phyloP scores from a whole-genome alignment of 2,797 vertebrate genomes.

The Acropternis orthonyx region DNA sequence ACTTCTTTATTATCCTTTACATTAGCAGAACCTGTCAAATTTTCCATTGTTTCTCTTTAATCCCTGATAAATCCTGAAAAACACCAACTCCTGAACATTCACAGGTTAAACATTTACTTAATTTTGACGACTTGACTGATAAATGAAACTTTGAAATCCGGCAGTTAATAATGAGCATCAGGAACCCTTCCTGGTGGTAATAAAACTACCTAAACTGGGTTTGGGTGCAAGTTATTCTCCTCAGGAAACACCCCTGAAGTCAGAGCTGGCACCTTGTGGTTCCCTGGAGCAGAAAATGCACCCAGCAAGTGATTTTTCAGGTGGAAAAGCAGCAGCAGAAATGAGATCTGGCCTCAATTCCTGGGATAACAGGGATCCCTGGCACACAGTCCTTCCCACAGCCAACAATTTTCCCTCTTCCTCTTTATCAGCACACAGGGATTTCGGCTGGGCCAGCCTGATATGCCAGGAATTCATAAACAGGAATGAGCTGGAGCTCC shows the following conservation, averaged over 20 bases:
- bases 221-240: not conserved
- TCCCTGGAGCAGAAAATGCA: not conserved
- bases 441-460: not conserved
- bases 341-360: not conserved
- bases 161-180: not conserved
- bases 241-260: not conserved
- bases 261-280: not conserved
- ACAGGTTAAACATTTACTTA: not conserved
- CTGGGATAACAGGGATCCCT: accelerated
- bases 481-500: not conserved
- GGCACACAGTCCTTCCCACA: not conserved
- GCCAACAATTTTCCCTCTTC: not conserved
- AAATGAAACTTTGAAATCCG: not conserved
- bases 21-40: not conserved
- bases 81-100: not conserved
- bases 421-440: not conserved
- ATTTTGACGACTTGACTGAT: not conserved
- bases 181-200: not conserved
- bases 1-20: not conserved
- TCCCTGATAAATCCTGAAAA: not conserved
- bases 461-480: not conserved
- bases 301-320: not conserved
- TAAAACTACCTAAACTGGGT: not conserved
- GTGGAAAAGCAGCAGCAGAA: not conserved
- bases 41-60: not conserved